Base-by-base conservation (phyloP, 2,113 vertebrate genomes). In the Catharus bicknelli region DNA sequence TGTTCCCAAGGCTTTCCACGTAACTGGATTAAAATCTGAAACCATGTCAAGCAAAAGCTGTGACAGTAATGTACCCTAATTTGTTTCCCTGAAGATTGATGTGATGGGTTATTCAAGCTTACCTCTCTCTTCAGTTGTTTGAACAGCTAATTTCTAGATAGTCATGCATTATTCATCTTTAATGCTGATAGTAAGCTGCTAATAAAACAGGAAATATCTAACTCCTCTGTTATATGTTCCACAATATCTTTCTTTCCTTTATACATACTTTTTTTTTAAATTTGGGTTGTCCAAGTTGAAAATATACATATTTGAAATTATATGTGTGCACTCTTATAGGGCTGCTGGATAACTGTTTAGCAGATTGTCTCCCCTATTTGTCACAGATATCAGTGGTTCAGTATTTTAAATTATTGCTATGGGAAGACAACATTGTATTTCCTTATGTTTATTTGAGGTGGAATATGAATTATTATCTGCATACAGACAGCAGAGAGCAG, bases 11-110 rank as follows among this genome's bases (percentile, higher is more conserved):
- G 29, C 48, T 94, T 88, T 83, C 45, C 72, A 76, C 7, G 1
- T 88, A 87, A 95, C 50, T 76, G 55, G 72, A 90, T 93, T 95
- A 90, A 79, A 88, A 70, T 27, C 67, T 88, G 83, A 73, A 87
- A 64, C 48, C 27, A 38, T 7, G 22, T 83, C 86, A 88, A 82
- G 88, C 26, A 79, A 83, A 83, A 94, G 14, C 66, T 90, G 43
- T 80, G 79, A 67, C 75, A 79, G 67, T 83, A 50, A 47, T 13
- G 36, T 50, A 86, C 51, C 20, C 30, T 80, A 34, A n/a, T 90
- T 83, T 88, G 11, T 88, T 83, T 74, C 26, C 51, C 34, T 69
- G 9, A 69, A 76, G 72, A 76, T n/a, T 88, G 67, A 64, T 77
- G 9, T 51, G 72, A 62, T 55, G 42, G 17, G 42, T 66, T 74